Evolutionary conservation across 2,888 invertebrate species (phyloP).

Genomic region (Cephus rjabovi): DNA sequence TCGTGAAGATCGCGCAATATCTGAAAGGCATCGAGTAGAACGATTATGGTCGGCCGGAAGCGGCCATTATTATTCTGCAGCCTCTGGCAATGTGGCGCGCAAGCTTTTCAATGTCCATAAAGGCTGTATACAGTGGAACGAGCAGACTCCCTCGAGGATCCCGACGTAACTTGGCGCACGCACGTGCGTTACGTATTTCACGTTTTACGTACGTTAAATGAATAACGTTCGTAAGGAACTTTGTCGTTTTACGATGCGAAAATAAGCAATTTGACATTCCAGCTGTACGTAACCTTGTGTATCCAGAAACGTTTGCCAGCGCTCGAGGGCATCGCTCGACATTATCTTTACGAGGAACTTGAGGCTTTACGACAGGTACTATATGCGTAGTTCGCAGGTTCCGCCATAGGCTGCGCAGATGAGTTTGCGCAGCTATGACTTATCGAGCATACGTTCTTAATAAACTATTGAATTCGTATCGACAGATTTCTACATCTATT

Average conservation of each 20-base stretch:
- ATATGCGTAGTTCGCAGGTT: neutral
- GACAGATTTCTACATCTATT: neutral
- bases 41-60: neutral
- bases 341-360: neutral
- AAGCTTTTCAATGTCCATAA: neutral
- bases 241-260: neutral
- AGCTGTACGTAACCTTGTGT: neutral
- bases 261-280: neutral
- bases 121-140: neutral
- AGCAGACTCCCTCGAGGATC: neutral
- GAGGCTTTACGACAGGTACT: neutral
- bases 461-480: neutral
- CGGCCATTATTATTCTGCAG: neutral
- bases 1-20: conserved; percentile 86
- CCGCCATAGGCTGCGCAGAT: neutral
- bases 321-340: neutral
- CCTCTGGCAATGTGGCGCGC: neutral
- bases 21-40: conserved; percentile 69
- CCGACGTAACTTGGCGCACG: neutral
- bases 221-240: neutral
- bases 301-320: neutral
- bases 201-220: neutral
- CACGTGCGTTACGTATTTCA: neutral
- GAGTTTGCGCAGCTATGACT: neutral
- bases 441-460: neutral